Conservation (phyloP, 2,113 vertebrate species). For the Tringa solitaria region DNA sequence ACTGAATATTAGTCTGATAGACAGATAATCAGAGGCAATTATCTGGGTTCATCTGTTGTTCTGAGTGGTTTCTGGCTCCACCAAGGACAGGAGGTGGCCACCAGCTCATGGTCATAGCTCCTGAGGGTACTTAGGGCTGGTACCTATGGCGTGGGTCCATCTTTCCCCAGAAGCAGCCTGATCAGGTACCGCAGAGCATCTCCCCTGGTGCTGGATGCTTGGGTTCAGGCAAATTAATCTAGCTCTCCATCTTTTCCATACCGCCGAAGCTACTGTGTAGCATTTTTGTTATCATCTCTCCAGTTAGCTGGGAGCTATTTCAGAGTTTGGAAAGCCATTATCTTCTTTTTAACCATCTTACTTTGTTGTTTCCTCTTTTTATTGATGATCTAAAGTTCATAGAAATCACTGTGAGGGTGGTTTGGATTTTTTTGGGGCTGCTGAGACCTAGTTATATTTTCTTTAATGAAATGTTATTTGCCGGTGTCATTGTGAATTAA, state of each 20-base stretch:
- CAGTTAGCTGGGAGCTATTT: background rate
- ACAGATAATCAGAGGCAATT: background rate
- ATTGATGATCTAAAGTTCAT: background rate
- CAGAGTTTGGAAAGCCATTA: background rate
- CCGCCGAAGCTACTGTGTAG: background rate
- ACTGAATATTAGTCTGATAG: background rate
- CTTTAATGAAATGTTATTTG: constrained; percentile 3
- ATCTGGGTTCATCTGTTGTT: background rate
- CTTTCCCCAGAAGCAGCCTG: accelerated
- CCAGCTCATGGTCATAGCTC: background rate
- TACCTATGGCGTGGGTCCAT: accelerated
- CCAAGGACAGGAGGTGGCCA: background rate
- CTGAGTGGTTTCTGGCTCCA: background rate
- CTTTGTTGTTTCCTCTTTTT: background rate
- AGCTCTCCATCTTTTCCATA: background rate
- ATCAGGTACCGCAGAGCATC: background rate
- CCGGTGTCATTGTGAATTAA: background rate
- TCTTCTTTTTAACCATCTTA: background rate
- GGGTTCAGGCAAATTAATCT: background rate
- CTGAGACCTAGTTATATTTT: background rate
- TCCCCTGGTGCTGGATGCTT: background rate
- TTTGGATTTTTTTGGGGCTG: background rate
- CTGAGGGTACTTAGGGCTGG: background rate
- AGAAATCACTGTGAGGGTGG: background rate
- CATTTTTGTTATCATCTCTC: background rate